phyloP scores from a whole-genome alignment of 1,140 invertebrate genomes.

The Augochlora pura region DNA sequence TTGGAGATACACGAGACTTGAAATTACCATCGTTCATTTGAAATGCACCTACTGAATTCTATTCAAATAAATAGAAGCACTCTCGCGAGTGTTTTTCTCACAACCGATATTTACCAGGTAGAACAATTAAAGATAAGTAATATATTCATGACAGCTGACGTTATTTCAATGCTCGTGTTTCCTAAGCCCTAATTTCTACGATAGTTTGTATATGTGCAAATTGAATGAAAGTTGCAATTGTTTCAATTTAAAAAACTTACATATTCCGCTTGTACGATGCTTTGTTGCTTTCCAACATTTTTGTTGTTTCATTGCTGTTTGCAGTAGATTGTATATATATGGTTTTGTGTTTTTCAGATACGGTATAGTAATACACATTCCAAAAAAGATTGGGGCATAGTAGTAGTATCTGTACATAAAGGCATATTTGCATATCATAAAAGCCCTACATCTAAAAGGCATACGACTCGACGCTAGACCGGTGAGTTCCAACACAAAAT shows the following conservation, averaged over 20 bases:
- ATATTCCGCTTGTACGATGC: background rate
- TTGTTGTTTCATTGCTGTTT: background rate
- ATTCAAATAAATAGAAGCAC: too few species aligned
- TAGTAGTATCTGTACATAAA: slow-evolving; percentile 17
- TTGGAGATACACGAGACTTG: too few species aligned
- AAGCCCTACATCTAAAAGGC: slow-evolving; percentile 48
- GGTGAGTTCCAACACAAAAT: slow-evolving; percentile 80
- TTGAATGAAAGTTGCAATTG: background rate
- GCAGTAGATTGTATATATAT: background rate
- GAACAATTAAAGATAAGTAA: too few species aligned
- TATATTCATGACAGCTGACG: too few species aligned
- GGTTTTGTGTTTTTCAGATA: slow-evolving; percentile 22
- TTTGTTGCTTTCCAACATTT: background rate
- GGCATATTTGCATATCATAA: slow-evolving; percentile 37
- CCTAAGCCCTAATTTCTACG: background rate
- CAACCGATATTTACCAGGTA: too few species aligned
- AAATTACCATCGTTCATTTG: too few species aligned
- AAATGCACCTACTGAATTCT: too few species aligned
- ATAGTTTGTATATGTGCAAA: background rate
- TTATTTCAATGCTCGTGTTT: too few species aligned
- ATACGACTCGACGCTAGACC: slow-evolving; percentile 66
- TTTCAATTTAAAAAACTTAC: background rate
- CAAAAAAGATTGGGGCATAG: slow-evolving; percentile 38
- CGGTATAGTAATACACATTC: slow-evolving; percentile 40
- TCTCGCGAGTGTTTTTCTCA: too few species aligned